These are phyloP conservation scores for Sebastes kiyomatsui DNA, from an alignment of 2,797 vertebrate species.

Conservation along the genomic window DNA sequence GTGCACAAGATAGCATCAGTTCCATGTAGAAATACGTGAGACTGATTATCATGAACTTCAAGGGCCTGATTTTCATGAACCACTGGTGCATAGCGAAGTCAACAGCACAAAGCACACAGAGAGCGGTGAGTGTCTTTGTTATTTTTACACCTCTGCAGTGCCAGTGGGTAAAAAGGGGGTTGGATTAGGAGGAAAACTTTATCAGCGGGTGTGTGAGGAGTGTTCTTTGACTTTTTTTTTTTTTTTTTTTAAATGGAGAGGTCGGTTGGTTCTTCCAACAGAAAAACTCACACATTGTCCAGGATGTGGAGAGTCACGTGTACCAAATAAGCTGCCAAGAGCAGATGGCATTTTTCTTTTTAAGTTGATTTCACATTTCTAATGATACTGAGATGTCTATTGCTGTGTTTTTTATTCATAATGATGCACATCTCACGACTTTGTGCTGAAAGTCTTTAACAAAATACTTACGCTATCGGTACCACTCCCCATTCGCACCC, in stretches of 20 bases:
- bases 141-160: conserved; percentile 15
- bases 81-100: conserved; percentile 29
- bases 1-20: conserved; percentile 31
- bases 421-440: conserved; percentile 6
- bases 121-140: not conserved
- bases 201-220: not conserved
- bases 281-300: conserved; percentile 39
- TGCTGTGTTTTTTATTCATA: conserved; percentile 14
- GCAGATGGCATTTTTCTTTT: conserved; percentile 49
- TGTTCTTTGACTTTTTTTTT: not conserved
- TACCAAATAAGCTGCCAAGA: conserved; percentile 45
- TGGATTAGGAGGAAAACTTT: not conserved
- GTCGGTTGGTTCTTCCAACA: conserved; percentile 1
- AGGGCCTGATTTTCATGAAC: conserved; percentile 31
- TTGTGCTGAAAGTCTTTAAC: not conserved
- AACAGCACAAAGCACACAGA: conserved; percentile 36
- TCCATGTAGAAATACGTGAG: conserved; percentile 10
- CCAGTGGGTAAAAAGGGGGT: not conserved
- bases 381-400: conserved; percentile 10
- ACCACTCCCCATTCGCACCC: not conserved
- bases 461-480: conserved; percentile 2
- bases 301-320: conserved; percentile 25
- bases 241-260: not conserved
- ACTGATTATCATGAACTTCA: conserved; percentile 40
- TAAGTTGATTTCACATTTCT: conserved; percentile 45